Evolutionary conservation across 35 echinoderm and acorn worm species (phyloP).

Genomic region (Patiria miniata): DNA sequence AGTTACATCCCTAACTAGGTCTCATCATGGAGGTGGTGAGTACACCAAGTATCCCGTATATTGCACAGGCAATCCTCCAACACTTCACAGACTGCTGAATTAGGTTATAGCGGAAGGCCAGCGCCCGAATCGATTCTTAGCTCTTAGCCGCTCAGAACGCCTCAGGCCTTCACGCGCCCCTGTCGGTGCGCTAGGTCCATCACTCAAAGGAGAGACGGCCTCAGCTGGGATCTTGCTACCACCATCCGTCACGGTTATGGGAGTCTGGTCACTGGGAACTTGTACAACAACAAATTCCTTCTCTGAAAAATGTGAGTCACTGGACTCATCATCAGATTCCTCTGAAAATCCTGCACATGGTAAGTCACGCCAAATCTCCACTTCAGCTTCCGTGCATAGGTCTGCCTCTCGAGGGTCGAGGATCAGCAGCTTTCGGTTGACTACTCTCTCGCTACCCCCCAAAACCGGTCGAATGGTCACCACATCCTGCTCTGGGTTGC

Average conservation of each 20-base stretch:
- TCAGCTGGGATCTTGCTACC: background rate
- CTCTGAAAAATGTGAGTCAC: background rate
- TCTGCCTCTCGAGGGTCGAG: conserved; percentile 26
- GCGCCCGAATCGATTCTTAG: background rate
- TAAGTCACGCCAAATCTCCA: background rate
- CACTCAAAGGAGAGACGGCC: too few relatives aligned
- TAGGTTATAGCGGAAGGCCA: background rate
- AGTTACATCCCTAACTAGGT: background rate
- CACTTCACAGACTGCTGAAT: background rate
- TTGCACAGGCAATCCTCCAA: background rate
- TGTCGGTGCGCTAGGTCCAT: background rate
- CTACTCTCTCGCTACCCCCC: background rate
- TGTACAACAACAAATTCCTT: background rate
- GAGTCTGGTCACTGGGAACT: background rate
- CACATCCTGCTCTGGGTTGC: conserved; percentile 26
- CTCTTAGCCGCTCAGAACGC: background rate
- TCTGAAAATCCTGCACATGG: background rate
- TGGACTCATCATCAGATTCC: background rate
- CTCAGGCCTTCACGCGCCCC: background rate
- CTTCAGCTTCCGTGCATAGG: background rate
- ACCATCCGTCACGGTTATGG: background rate
- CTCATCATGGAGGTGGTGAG: background rate
- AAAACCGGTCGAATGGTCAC: background rate
- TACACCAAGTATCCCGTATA: background rate
- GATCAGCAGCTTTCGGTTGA: conserved; percentile 27